A percentile compares a stretch with the other conserved stretches of the same genome.
Conservation (phyloP, 92 coral and sea anemone species). For the Umimayanthus kanabou region DNA sequence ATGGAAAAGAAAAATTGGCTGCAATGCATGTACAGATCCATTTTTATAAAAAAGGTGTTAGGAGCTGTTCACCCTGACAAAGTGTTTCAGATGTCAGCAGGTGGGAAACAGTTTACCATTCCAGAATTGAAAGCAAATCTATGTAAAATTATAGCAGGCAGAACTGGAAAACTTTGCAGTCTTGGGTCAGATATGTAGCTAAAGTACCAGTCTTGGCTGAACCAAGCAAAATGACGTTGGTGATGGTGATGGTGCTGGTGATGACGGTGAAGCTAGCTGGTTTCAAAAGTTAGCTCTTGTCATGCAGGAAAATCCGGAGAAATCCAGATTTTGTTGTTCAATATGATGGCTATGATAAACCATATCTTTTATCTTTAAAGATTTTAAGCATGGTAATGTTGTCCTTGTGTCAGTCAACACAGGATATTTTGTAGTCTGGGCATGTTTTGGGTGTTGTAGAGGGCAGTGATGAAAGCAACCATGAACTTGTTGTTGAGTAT, state of each 20-base stretch:
- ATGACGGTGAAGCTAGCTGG: constrained; percentile 40
- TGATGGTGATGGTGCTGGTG: constrained; percentile 37
- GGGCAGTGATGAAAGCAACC: too few relatives aligned
- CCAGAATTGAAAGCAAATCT: constrained; percentile 4
- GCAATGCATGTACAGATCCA: constrained; percentile 42
- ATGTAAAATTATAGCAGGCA: constrained; percentile 16
- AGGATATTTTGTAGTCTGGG: constrained; percentile 23
- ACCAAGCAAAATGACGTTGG: constrained; percentile 21
- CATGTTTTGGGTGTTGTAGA: too few relatives aligned
- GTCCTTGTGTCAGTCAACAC: constrained; percentile 20
- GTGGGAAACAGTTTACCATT: constrained; percentile 22
- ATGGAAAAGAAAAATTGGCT: not conserved
- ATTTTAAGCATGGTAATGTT: constrained; percentile 27
- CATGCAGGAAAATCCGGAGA: constrained; percentile 42
- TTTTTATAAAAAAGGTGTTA: constrained; percentile 35
- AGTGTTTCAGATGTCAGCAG: constrained; percentile 38
- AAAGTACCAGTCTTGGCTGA: constrained; percentile 44
- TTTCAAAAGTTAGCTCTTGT: constrained; percentile 37
- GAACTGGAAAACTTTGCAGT: constrained; percentile 36
- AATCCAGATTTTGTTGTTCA: constrained; percentile 45
- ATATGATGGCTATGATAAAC: constrained; percentile 52
- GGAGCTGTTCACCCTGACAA: constrained; percentile 54
- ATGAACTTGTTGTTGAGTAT: too few relatives aligned
- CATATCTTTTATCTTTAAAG: constrained; percentile 43
- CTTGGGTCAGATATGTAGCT: not conserved